A percentile compares a stretch with the other conserved stretches of the same genome.
phyloP scores from a whole-genome alignment of 2,797 vertebrate genomes.

The Peromyscus aztecus region DNA sequence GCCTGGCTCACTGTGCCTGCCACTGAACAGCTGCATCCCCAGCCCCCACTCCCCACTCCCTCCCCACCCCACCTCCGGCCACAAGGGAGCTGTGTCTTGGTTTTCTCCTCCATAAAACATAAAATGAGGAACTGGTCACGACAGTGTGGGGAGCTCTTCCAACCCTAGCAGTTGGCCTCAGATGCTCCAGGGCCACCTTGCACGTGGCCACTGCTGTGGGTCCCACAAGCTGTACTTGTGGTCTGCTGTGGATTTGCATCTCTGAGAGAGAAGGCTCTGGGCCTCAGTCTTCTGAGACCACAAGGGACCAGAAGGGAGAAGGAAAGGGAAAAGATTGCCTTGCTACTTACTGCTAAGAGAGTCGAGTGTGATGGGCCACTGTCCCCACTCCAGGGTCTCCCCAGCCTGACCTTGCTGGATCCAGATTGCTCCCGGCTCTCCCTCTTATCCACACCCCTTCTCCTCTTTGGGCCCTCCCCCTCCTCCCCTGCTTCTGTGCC shows the following conservation, averaged over 20 bases:
- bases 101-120: not conserved
- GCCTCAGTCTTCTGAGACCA: not conserved
- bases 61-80: not conserved
- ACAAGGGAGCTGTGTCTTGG: not conserved
- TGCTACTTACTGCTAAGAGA: not conserved
- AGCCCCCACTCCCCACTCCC: no score
- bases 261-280: not conserved
- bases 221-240: not conserved
- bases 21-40: not conserved
- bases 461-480: no score
- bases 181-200: not conserved
- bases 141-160: not conserved
- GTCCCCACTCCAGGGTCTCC: not conserved
- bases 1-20: no score
- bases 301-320: not conserved
- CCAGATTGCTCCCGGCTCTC: not conserved
- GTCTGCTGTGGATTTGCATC: not conserved
- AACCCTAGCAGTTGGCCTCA: not conserved
- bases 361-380: not conserved
- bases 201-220: rapidly evolving
- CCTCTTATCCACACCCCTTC: no score
- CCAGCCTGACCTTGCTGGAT: not conserved
- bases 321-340: not conserved
- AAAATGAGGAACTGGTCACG: not conserved
- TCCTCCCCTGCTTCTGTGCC: not conserved